Evolutionary conservation across 1,140 invertebrate species (phyloP), one percentile per base, ranked within the genome.

Genomic region (Platorchestia sp.): DNA sequence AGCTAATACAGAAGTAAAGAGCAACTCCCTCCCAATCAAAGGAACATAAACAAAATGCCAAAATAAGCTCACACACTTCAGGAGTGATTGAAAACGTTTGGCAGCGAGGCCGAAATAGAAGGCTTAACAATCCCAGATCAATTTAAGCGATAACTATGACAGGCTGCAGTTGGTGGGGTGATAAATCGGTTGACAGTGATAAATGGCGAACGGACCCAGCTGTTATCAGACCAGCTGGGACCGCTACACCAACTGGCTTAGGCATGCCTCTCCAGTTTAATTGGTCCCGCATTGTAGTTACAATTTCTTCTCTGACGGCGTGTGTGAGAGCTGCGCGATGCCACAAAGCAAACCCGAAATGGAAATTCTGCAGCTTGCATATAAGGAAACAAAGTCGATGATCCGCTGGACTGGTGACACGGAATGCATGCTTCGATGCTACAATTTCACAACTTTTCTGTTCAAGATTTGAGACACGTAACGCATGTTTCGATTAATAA

Each of bases 111-210:
- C 42, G 87, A 42, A 90, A 90, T 45, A 90, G 87, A 42, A 90
- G 87, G 87, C 5, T 41, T 14, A 27, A 0, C 87, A 90, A 75
- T 1, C 14, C 59, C 87, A 5, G 87, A 90, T 90, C 87, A 90
- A 90, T 90, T 90, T 90, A 90, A 43, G 41, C 87, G 87, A 90
- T 90, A 90, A 90, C 41, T 90, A 27, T 90, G 87, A 41, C 87
- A 90, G 87, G 19, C 41, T 42, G 44, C 87, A 90, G 87, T 43
- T 27, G 7, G 41, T 90, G 41, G 41, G 44, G 87, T 90, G 87
- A 90, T 90, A 90, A 90, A 90, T 90, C 44, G 87, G 87, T 45
- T 90, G 87, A 42, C 87, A 90, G 5, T 90, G 87, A 90, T 90
- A 43, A 90, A 90, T 90, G 87, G 14, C 0, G 6, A 90, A 41